A percentile compares a stretch with the other conserved stretches of the same genome.
Conservation (phyloP, 2,888 invertebrate genomes). For the Eremobia ochroleuca region DNA sequence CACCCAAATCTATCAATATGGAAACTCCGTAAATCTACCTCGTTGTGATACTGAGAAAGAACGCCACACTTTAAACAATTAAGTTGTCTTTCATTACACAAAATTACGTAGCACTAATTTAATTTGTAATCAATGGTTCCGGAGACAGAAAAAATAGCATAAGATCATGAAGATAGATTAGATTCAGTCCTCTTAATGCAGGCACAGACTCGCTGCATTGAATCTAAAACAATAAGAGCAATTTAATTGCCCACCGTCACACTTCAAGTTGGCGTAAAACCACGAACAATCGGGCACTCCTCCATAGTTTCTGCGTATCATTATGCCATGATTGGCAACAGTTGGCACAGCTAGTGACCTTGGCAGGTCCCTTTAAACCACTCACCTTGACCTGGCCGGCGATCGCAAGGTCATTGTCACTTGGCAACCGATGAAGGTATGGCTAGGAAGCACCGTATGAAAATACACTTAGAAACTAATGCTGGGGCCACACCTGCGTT, state of each 20-base stretch:
- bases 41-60: background rate
- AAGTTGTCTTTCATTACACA: background rate
- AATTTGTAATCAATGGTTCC: background rate
- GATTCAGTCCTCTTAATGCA: background rate
- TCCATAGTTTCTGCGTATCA: conserved; percentile 51
- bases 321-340: conserved; percentile 66
- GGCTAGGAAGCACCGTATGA: conserved; percentile 41
- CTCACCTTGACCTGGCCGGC: conserved; percentile 78
- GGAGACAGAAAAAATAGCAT: background rate
- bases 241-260: conserved; percentile 25
- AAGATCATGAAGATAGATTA: background rate
- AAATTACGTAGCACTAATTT: background rate
- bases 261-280: conserved; percentile 24
- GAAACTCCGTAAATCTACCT: background rate
- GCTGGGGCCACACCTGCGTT: conserved; percentile 3
- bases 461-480: conserved; percentile 45
- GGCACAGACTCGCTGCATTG: background rate
- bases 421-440: conserved; percentile 65
- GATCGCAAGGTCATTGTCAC: conserved; percentile 78
- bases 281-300: conserved; percentile 36
- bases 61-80: background rate
- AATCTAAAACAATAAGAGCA: background rate
- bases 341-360: conserved; percentile 75
- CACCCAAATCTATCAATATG: background rate
- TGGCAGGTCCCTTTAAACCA: conserved; percentile 73